phyloP scores from a whole-genome alignment of 2,888 invertebrate species.

The Neuroscelio doddi region DNA sequence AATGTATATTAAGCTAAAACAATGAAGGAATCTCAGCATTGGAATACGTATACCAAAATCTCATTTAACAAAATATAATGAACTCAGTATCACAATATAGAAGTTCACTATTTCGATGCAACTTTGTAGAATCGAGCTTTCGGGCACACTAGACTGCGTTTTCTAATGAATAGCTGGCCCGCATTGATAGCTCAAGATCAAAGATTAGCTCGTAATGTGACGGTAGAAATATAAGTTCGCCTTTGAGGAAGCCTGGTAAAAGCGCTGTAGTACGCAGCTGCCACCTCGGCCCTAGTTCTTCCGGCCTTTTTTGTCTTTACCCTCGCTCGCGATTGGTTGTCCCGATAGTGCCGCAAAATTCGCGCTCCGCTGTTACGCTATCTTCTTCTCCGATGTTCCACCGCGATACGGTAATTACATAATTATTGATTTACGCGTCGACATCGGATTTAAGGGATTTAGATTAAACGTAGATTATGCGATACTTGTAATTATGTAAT shows the following conservation, averaged over 20 bases:
- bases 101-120: neutral
- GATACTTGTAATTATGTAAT: constrained; percentile 23
- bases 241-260: constrained; percentile 16
- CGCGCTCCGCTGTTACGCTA: neutral
- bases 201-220: constrained; percentile 36
- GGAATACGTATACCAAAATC: too few relatives aligned
- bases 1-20: too few relatives aligned
- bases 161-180: constrained; percentile 29
- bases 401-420: constrained; percentile 11
- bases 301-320: constrained; percentile 24
- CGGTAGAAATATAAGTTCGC: constrained; percentile 28
- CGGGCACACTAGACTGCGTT: constrained; percentile 21
- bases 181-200: constrained; percentile 33
- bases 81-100: too few relatives aligned
- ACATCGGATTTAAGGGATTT: constrained; percentile 22
- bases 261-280: neutral
- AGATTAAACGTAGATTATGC: constrained; percentile 17
- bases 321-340: constrained; percentile 27
- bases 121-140: constrained; percentile 14
- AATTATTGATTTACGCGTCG: constrained; percentile 18
- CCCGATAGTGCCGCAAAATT: constrained; percentile 16
- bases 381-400: neutral
- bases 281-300: constrained; percentile 22
- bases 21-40: too few relatives aligned
- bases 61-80: too few relatives aligned